A percentile compares a stretch with the other conserved stretches of the same genome.
phyloP scores from a whole-genome alignment of 2,113 vertebrate species.

The Sialia sialis region DNA sequence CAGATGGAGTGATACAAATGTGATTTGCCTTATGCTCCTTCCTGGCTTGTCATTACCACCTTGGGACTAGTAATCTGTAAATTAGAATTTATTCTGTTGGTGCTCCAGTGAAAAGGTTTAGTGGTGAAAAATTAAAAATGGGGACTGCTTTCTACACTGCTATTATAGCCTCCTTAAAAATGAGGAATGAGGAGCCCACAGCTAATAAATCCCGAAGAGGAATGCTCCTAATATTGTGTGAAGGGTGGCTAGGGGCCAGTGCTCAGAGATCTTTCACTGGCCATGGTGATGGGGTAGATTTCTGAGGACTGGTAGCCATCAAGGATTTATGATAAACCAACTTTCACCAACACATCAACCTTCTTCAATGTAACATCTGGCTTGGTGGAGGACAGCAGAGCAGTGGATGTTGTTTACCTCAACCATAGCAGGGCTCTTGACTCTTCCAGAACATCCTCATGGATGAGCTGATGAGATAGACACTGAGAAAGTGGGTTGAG shows the following conservation, averaged over 20 bases:
- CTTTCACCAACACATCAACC: not conserved
- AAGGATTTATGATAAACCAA: not conserved
- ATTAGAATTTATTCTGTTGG: not conserved
- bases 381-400: not conserved
- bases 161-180: not conserved
- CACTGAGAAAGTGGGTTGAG: not conserved
- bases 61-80: not conserved
- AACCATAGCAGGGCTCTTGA: not conserved
- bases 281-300: accelerated
- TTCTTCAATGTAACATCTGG: not conserved
- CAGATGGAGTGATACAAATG: not conserved
- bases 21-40: not conserved
- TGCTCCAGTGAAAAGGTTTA: not conserved
- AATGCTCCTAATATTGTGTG: not conserved
- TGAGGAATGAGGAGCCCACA: not conserved
- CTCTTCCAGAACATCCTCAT: not conserved
- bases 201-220: not conserved
- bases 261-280: not conserved
- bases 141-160: not conserved
- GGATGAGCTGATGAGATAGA: not conserved
- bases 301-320: not conserved
- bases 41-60: not conserved
- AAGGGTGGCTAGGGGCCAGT: not conserved
- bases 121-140: not conserved
- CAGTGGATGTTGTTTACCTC: not conserved